Evolutionary conservation across 2,888 invertebrate species (phyloP).

Genomic region (Drosophila multiciliata): DNA sequence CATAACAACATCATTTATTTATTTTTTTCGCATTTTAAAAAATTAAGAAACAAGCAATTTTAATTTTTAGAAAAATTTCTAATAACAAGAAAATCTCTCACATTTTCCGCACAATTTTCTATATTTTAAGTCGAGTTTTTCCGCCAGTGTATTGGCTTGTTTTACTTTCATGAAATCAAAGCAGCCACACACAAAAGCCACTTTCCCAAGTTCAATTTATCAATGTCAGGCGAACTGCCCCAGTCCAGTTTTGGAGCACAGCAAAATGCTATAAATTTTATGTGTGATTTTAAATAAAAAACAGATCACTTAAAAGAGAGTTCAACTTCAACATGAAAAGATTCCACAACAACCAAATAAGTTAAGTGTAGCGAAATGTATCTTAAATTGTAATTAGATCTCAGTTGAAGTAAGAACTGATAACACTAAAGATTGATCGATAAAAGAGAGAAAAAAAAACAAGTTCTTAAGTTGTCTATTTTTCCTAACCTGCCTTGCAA

Average conservation of each 20-base stretch:
- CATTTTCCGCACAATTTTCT: background rate
- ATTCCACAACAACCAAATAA: background rate
- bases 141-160: slow-evolving; percentile 2
- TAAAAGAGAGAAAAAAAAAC: slow-evolving; percentile 13
- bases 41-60: background rate
- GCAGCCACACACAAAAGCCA: slow-evolving; percentile 20
- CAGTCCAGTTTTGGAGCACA: background rate
- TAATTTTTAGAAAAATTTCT: background rate
- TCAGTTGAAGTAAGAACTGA: background rate
- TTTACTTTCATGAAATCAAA: slow-evolving; percentile 27
- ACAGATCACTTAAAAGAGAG: slow-evolving; percentile 22
- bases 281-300: slow-evolving; percentile 12
- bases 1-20: background rate
- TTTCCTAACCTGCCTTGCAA: slow-evolving; percentile 52
- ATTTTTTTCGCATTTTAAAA: background rate
- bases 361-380: background rate
- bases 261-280: slow-evolving; percentile 24
- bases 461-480: slow-evolving; percentile 48
- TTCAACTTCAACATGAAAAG: background rate
- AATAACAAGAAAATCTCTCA: background rate
- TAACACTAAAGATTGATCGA: slow-evolving; percentile 10
- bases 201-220: slow-evolving; percentile 50
- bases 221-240: slow-evolving; percentile 27
- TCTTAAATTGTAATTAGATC: background rate
- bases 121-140: background rate